Percentiles rank a stretch among this genome's conserved stretches.
Conservation (phyloP, 92 coral and sea anemone species). For the Siderastrea radians region DNA sequence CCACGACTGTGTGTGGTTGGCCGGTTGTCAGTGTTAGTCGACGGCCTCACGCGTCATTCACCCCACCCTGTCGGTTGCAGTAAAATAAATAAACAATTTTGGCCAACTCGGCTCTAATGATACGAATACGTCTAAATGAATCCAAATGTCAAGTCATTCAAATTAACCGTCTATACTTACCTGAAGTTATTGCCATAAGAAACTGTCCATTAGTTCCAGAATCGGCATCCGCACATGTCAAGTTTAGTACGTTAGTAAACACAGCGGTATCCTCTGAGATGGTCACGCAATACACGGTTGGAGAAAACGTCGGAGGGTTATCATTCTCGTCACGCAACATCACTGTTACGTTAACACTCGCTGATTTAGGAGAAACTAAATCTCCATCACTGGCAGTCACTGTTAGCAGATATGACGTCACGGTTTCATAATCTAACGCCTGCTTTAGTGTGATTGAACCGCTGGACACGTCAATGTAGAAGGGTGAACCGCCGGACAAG, state of each 20-base stretch:
- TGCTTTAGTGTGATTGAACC: slow-evolving; percentile 71
- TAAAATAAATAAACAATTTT: no score
- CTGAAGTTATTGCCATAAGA: slow-evolving; percentile 73
- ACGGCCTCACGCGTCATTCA: no score
- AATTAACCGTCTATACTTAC: slow-evolving; percentile 11
- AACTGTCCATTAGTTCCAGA: slow-evolving; percentile 75
- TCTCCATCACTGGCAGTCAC: slow-evolving; percentile 80
- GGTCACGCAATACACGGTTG: slow-evolving; percentile 71
- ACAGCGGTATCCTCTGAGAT: slow-evolving; percentile 76
- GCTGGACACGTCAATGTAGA: slow-evolving; percentile 71
- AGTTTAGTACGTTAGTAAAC: slow-evolving; percentile 54
- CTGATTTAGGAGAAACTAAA: slow-evolving; percentile 56
- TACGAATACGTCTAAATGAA: no score
- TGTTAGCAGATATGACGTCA: slow-evolving; percentile 61
- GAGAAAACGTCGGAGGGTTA: slow-evolving; percentile 74
- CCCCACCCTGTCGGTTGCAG: no score
- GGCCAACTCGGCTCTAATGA: no score
- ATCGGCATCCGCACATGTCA: slow-evolving; percentile 84
- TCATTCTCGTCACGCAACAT: slow-evolving; percentile 80
- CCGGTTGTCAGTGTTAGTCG: no score
- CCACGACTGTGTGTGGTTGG: no score
- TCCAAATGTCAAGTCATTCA: not conserved
- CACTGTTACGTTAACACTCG: slow-evolving; percentile 64
- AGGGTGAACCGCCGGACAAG: slow-evolving; percentile 67
- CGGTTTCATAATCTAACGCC: slow-evolving; percentile 70